Conservation (phyloP, 2,113 vertebrate species). For the Pseudorectes ferrugineus region DNA sequence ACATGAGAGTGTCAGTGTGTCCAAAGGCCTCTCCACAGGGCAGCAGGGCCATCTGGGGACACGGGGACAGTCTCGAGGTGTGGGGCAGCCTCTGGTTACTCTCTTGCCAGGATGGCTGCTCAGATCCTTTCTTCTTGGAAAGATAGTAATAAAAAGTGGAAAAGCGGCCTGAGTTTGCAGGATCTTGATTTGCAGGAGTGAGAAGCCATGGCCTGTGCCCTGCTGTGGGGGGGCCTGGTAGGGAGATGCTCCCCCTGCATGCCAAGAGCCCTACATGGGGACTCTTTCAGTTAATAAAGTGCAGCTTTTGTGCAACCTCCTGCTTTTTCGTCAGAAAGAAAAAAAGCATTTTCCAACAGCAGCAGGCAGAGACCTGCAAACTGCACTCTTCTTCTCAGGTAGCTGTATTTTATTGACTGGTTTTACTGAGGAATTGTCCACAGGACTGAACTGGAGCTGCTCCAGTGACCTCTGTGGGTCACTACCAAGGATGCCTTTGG, state of each 20-base stretch:
- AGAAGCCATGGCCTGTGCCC: rapidly evolving
- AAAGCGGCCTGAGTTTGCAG: background rate
- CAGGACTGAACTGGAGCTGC: background rate
- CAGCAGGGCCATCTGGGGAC: background rate
- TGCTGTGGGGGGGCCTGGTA: background rate
- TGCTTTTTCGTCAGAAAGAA: background rate
- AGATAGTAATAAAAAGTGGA: background rate
- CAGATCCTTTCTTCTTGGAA: background rate
- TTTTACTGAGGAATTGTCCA: background rate
- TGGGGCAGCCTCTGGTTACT: background rate
- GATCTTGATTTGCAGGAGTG: background rate
- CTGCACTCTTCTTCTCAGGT: background rate
- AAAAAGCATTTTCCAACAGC: background rate
- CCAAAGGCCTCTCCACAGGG: background rate
- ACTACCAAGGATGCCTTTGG: rapidly evolving
- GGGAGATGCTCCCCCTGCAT: background rate
- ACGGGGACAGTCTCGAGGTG: rapidly evolving
- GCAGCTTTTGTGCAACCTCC: background rate
- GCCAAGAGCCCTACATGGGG: rapidly evolving
- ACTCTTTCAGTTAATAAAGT: background rate
- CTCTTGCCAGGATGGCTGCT: background rate
- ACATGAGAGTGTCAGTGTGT: background rate
- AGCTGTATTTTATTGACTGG: background rate
- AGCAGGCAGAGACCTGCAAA: background rate
- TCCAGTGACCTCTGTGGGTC: background rate